Evolutionary conservation across 2,797 vertebrate species (phyloP).

Genomic region (Mionectes olivaceus): DNA sequence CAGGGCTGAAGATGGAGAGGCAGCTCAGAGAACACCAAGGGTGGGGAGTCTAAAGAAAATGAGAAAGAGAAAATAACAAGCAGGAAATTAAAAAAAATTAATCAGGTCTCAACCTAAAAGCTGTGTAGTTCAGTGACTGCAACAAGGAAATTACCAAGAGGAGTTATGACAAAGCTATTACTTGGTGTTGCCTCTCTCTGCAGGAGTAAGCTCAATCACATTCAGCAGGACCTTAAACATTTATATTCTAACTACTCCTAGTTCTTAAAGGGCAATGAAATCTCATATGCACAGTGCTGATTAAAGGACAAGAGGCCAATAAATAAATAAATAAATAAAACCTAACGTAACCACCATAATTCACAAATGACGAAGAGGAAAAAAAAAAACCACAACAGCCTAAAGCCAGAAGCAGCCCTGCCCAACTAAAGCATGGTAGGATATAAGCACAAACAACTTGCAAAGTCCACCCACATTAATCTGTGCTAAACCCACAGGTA

Average conservation of each 20-base stretch:
- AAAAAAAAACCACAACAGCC: background rate
- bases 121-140: background rate
- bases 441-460: conserved; percentile 17
- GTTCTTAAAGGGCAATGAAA: background rate
- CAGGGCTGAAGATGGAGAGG: background rate
- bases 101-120: background rate
- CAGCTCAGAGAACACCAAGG: background rate
- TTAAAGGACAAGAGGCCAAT: conserved; percentile 49
- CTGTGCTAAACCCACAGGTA: conserved; percentile 30
- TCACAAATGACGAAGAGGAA: background rate
- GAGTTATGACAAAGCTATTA: background rate
- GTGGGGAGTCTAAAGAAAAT: background rate
- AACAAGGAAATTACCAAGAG: background rate
- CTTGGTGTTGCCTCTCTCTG: background rate
- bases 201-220: background rate
- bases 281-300: background rate
- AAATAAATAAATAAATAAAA: conserved; percentile 32
- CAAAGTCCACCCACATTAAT: conserved; percentile 36
- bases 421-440: background rate
- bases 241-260: background rate
- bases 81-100: background rate
- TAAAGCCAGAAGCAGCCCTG: conserved; percentile 29
- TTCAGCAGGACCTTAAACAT: background rate
- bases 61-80: background rate
- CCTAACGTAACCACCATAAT: background rate